phyloP scores from a whole-genome alignment of 2,113 vertebrate genomes.

The Nothoprocta perdicaria region DNA sequence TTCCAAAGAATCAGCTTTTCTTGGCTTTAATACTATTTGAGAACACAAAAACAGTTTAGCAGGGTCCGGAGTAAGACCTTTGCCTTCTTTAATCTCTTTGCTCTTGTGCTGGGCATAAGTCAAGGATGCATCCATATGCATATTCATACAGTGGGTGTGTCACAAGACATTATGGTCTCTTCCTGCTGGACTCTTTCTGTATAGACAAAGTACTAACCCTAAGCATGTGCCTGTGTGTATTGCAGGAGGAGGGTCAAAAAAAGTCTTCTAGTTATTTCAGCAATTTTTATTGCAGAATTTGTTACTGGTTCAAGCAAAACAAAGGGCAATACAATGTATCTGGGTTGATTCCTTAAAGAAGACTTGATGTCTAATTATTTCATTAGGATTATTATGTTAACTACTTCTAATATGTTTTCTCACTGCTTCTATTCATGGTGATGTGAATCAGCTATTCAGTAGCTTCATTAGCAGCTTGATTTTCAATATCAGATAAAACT shows the following conservation, averaged over 20 bases:
- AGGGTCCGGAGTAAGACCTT: not conserved
- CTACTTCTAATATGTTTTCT: not conserved
- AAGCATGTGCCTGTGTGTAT: not conserved
- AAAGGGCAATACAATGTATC: not conserved
- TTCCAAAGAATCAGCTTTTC: not conserved
- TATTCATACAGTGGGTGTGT: fast-evolving
- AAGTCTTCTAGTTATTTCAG: not conserved
- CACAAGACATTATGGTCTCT: not conserved
- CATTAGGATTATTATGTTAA: not conserved
- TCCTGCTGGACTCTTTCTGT: not conserved
- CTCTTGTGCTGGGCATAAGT: not conserved
- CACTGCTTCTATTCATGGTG: not conserved
- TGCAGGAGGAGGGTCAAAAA: not conserved
- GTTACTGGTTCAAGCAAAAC: not conserved
- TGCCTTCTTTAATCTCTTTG: not conserved
- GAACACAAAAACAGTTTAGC: not conserved
- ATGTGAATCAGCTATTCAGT: not conserved
- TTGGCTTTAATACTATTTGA: not conserved
- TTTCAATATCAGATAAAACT: not conserved
- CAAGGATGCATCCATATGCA: not conserved
- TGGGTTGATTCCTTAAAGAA: not conserved
- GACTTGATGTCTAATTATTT: not conserved
- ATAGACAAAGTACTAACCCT: not conserved
- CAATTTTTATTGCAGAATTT: not conserved
- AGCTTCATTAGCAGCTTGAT: not conserved